Conservation (phyloP, 2,888 invertebrate genomes). For the Alloplasta piceator region DNA sequence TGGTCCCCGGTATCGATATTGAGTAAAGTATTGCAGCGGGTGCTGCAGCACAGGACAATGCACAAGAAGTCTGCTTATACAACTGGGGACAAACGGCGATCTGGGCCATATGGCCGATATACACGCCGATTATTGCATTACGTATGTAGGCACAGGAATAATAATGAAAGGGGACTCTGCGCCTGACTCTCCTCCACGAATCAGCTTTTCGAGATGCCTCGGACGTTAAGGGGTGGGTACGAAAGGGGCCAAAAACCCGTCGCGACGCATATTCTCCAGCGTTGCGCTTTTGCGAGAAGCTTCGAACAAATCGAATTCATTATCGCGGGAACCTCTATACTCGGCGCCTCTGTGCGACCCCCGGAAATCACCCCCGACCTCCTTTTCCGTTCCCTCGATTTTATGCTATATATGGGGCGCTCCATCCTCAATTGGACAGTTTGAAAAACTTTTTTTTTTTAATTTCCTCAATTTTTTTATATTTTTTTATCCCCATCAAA, state of each 20-base stretch:
- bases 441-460: no score
- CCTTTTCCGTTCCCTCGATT: conserved; percentile 16
- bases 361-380: conserved; percentile 30
- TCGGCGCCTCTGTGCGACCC: conserved; percentile 16
- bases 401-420: conserved; percentile 4
- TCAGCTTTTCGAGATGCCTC: conserved; percentile 43
- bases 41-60: conserved; percentile 6
- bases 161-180: conserved; percentile 73
- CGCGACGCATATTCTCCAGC: conserved; percentile 68
- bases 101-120: conserved; percentile 81
- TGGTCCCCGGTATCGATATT: neutral
- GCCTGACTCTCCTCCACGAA: conserved; percentile 51
- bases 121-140: conserved; percentile 83
- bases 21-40: neutral
- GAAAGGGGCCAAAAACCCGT: conserved; percentile 45
- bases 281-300: conserved; percentile 81
- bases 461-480: no score
- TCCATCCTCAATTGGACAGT: no score
- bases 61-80: neutral
- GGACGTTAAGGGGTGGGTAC: neutral
- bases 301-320: conserved; percentile 81
- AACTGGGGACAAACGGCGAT: conserved; percentile 51
- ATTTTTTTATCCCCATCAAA: no score
- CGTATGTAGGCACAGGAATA: conserved; percentile 80
- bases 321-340: conserved; percentile 73